Conservation (phyloP, 2,113 vertebrate species). For the Oncorhynchus gorbuscha region DNA sequence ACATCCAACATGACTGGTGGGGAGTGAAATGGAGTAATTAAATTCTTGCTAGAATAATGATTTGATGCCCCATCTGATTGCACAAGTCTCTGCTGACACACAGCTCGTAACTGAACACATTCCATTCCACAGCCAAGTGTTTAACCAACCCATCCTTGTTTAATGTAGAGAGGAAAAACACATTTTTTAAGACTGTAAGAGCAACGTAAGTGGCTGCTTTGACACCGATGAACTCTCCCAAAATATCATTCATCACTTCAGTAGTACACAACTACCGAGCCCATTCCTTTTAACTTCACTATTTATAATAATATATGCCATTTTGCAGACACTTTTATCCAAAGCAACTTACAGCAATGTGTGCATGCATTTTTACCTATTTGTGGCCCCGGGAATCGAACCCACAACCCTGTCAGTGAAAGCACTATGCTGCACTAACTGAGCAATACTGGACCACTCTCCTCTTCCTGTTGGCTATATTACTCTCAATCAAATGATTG, state of each 20-base stretch:
- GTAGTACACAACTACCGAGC: background rate
- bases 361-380: no score
- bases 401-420: no score
- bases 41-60: slow-evolving; percentile 16
- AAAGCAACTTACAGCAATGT: no score
- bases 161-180: slow-evolving; percentile 48
- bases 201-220: slow-evolving; percentile 53
- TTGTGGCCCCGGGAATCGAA: no score
- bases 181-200: slow-evolving; percentile 45
- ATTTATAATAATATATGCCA: no score
- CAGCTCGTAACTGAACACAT: slow-evolving; percentile 3
- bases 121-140: slow-evolving; percentile 39
- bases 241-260: slow-evolving; percentile 54
- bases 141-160: slow-evolving; percentile 26
- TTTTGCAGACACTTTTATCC: no score
- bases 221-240: slow-evolving; percentile 51
- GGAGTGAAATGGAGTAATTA: slow-evolving; percentile 30
- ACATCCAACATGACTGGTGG: slow-evolving; percentile 19
- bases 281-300: background rate
- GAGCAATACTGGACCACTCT: slow-evolving; percentile 14
- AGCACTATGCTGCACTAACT: no score
- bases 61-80: slow-evolving; percentile 3
- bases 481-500: slow-evolving; percentile 29
- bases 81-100: slow-evolving; percentile 26
- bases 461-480: slow-evolving; percentile 36